Evolutionary conservation across 1,140 invertebrate species (phyloP), one percentile per base, ranked within the genome.

Genomic region (Linepithema humile): DNA sequence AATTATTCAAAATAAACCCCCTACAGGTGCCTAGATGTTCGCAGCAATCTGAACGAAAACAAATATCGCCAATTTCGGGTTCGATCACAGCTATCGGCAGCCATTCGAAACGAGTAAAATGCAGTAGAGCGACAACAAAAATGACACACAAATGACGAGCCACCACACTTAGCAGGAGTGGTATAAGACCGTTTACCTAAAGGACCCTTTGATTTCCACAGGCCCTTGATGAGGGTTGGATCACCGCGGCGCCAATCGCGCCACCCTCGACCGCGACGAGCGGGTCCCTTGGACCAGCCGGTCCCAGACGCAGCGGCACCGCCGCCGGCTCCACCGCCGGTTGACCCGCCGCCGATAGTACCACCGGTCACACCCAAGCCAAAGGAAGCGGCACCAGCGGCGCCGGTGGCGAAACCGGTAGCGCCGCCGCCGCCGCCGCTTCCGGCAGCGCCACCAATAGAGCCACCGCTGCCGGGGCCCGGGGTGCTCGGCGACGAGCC

Each of bases 181-280:
- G 4, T 12, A 10, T 15, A 23, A 65, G 48, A 45, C 38, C 35
- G 9, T 45, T 89, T 96, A 91, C 96, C 96, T 85, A 96, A 94
- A 45, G 96, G 96, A 48, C 93, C 93, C 86, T 92, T 93, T 59
- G 92, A 91, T 93, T 29, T 20, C 96, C 96, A 96, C 50, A 96
- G 94, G 59, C 95, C 96, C 93, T 96, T 96, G 93, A 96, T 96
- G 78, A 96, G 95, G 38, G 95, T 96, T 20, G 96, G 96, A 91
- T 96, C 96, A 48, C 95, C 95, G 55, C 96, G 94, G 80, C 96
- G 93, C 96, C 96, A 96, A 91, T 96, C 96, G 84, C 96, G 94
- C 93, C 96, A 96, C 12, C 96, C 96, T 69, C 94, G 93, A 87
- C 95, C 95, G 92, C 95, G 83, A 48, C 90, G 85, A 55, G 83